Conservation (phyloP, 37 sponge, comb jelly and placozoan species). For the Spongia lamella region DNA sequence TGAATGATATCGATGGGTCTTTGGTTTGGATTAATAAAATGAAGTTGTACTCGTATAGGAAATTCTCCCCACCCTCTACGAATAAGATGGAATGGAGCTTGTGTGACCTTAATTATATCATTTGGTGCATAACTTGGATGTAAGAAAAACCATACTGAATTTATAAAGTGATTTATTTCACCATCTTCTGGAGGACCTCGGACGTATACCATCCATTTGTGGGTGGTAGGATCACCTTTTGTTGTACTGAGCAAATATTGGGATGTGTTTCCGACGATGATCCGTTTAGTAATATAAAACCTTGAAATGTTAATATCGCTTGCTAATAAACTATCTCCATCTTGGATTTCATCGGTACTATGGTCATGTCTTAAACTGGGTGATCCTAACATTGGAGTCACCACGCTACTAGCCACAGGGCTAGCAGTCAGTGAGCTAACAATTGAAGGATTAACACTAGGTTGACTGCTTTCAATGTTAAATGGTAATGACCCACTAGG, state of each 20-base stretch:
- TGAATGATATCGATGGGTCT: constrained; percentile 82
- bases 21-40: constrained; percentile 45
- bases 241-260: constrained; percentile 51
- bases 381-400: too few relatives aligned
- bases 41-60: constrained; percentile 81
- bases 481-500: too few relatives aligned
- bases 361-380: too few relatives aligned
- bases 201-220: constrained; percentile 94
- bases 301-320: constrained; percentile 3
- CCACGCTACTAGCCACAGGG: too few relatives aligned
- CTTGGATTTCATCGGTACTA: not conserved
- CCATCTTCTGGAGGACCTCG: constrained; percentile 53
- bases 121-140: constrained; percentile 90
- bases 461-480: too few relatives aligned
- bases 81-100: constrained; percentile 81
- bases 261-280: constrained; percentile 87
- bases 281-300: constrained; percentile 44
- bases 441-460: too few relatives aligned
- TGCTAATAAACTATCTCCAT: not conserved
- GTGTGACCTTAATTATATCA: constrained; percentile 57
- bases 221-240: constrained; percentile 65
- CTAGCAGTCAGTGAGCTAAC: too few relatives aligned
- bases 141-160: constrained; percentile 74
- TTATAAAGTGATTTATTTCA: constrained; percentile 66
- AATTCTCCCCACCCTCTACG: constrained; percentile 92